Conservation (phyloP, 2,797 vertebrate genomes). For the Fistularia tabacaria region DNA sequence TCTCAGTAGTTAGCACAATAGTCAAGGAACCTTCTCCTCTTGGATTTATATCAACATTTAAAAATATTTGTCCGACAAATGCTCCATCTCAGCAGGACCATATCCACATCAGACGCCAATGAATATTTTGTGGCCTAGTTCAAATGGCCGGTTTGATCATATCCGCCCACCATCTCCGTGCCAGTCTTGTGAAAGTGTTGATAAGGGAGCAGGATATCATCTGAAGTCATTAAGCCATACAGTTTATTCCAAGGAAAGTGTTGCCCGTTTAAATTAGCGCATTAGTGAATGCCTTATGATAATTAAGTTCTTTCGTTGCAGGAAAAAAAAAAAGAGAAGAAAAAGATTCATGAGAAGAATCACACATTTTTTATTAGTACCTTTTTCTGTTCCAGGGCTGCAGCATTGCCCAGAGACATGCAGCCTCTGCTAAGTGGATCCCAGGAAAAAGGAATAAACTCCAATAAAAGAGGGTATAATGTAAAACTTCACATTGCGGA, state of each 20-base stretch:
- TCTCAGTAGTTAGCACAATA: too few species aligned
- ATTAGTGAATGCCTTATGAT: conserved; percentile 77
- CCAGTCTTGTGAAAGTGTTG: conserved; percentile 67
- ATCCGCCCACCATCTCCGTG: conserved; percentile 60
- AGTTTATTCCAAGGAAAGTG: conserved; percentile 75
- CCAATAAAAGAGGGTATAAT: conserved; percentile 27
- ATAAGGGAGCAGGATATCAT: conserved; percentile 73
- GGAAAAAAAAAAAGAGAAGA: conserved; percentile 77
- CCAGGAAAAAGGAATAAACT: conserved; percentile 40
- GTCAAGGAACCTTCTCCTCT: too few species aligned
- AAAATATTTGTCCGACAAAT: too few species aligned
- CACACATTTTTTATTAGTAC: conserved; percentile 78
- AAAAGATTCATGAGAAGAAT: conserved; percentile 78
- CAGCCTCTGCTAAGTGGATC: conserved; percentile 42
- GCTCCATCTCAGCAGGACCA: too few species aligned
- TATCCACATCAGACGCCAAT: too few species aligned
- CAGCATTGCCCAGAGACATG: conserved; percentile 58
- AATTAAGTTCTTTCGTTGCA: conserved; percentile 79
- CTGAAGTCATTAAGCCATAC: conserved; percentile 76
- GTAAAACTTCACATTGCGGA: conserved; percentile 39
- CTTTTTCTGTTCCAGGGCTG: conserved; percentile 69
- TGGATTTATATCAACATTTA: too few species aligned
- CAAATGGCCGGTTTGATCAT: conserved; percentile 60
- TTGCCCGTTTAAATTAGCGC: conserved; percentile 73
- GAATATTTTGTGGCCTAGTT: conserved; percentile 48